Conservation (phyloP, 1,140 invertebrate species). For the Leucophenga varia region DNA sequence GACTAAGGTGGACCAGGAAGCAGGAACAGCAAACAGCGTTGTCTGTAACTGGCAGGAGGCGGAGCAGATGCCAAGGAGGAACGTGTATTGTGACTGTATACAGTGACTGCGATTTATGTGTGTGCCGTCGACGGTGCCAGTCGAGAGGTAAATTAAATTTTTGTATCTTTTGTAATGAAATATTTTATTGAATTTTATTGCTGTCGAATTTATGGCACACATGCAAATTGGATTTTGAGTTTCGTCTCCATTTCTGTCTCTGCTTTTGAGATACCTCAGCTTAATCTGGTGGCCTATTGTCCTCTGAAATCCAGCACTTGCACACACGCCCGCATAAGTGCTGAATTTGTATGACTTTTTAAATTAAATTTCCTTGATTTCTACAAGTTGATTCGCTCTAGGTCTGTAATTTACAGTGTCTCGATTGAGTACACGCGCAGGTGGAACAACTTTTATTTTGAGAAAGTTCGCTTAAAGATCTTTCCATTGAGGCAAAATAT, state of each 20-base stretch:
- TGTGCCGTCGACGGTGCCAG: slow-evolving; percentile 14
- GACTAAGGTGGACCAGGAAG: slow-evolving; percentile 23
- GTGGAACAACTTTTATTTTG: slow-evolving; percentile 5
- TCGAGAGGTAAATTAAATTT: slow-evolving; percentile 28
- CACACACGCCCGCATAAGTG: too few species aligned
- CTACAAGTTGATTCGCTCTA: background rate
- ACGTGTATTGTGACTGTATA: background rate
- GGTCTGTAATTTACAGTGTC: background rate
- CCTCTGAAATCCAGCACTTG: too few species aligned
- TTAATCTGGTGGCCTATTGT: too few species aligned
- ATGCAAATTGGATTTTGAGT: too few species aligned
- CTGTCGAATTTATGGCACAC: slow-evolving; percentile 24
- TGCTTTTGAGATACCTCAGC: too few species aligned
- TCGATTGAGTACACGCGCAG: slow-evolving; percentile 14
- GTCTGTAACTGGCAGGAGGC: background rate
- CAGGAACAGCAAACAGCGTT: slow-evolving; percentile 11
- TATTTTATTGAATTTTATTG: slow-evolving; percentile 46
- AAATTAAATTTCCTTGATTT: background rate
- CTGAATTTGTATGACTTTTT: background rate
- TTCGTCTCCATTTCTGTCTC: too few species aligned
- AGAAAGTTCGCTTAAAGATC: background rate
- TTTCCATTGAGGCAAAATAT: background rate
- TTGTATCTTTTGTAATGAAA: slow-evolving; percentile 39
- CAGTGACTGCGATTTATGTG: slow-evolving; percentile 22
- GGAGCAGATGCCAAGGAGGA: background rate